These are phyloP conservation scores for Solea solea DNA, from an alignment of 2,113 vertebrate species.

Conservation along the genomic window DNA sequence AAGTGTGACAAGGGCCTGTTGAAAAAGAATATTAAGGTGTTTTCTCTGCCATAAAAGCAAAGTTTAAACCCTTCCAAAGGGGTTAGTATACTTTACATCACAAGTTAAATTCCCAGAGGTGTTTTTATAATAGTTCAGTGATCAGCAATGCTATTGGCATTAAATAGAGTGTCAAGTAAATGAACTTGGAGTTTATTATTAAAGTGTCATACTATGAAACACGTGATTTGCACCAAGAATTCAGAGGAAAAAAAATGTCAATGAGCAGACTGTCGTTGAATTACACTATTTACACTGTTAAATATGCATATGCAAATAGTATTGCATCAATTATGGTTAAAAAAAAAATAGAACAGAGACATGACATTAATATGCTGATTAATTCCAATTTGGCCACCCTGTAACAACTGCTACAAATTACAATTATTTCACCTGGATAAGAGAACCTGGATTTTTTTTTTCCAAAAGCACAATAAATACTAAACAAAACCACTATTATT, in stretches of 20 bases:
- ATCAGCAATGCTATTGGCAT: constrained; percentile 28
- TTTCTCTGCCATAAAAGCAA: constrained; percentile 36
- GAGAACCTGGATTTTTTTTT: constrained; percentile 80
- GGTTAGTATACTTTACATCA: constrained; percentile 54
- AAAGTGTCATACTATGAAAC: constrained; percentile 29
- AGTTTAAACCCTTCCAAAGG: constrained; percentile 38
- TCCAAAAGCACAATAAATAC: constrained; percentile 73
- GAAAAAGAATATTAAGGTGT: constrained; percentile 6
- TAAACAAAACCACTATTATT: constrained; percentile 59
- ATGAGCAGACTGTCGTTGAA: constrained; percentile 16
- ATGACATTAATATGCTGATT: constrained; percentile 52
- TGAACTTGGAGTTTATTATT: constrained; percentile 24
- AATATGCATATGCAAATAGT: constrained; percentile 49
- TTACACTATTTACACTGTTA: constrained; percentile 62
- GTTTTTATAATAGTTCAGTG: constrained; percentile 39
- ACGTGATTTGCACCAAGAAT: constrained; percentile 28
- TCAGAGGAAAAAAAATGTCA: constrained; percentile 21
- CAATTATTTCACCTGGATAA: constrained; percentile 83
- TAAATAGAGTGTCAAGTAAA: constrained; percentile 33
- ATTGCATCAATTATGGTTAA: constrained; percentile 55
- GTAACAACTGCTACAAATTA: constrained; percentile 81
- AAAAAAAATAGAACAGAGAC: constrained; percentile 56
- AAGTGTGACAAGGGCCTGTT: constrained; percentile 15
- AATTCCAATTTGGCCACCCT: constrained; percentile 76
- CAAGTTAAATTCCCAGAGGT: constrained; percentile 67